Base-by-base conservation (phyloP, 2,888 invertebrate species). In the Prosopocoilus inquinatus region DNA sequence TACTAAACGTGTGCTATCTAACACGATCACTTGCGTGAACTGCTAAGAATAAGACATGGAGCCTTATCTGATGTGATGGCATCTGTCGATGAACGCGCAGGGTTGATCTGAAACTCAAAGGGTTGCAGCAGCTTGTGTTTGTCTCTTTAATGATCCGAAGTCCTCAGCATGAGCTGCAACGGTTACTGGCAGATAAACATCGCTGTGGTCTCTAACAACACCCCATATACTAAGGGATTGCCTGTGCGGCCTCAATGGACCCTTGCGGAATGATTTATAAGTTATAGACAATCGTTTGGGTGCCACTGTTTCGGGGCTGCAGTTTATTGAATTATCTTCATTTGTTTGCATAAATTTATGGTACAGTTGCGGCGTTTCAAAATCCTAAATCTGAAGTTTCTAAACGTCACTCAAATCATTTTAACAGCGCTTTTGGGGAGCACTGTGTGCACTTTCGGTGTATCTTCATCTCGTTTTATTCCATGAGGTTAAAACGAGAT, bases 11-110 rank as follows among this genome's bases (percentile, higher is more conserved):
- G 41, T 16, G 39, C 47, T 47, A 53, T 39, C 47, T 47, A 36
- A 50, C 50, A 50, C 50, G 50, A 50, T 50, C 50, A 36, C 47
- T 33, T 28, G 20, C 33, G 47, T 41, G 53, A 53, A 53, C 47
- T 47, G 39, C 33, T 46, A 47, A 53, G 53, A 47, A 52, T 50
- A 50, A 50, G 50, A 50, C 20, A n/a, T n/a, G n/a, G n/a, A n/a
- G 33, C 44, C 9, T 13, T 53, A 53, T 47, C 47, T 53, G 47
- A 47, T 53, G 33, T 9, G 47, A 53, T 53, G 47, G 28, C 28
- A 53, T 53, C 53, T 46, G 15, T 47, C 36, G 34, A 53, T 45
- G 36, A 45, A 35, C 16, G 7, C 34, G 47, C 34, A 13, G 16
- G 43, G 20, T 43, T 20, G 43, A 28, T 28, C 43, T 50, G 15